A percentile compares a stretch with the other conserved stretches of the same genome.
Evolutionary conservation across 2,113 vertebrate species (phyloP).

Genomic region (Anguilla japonica): DNA sequence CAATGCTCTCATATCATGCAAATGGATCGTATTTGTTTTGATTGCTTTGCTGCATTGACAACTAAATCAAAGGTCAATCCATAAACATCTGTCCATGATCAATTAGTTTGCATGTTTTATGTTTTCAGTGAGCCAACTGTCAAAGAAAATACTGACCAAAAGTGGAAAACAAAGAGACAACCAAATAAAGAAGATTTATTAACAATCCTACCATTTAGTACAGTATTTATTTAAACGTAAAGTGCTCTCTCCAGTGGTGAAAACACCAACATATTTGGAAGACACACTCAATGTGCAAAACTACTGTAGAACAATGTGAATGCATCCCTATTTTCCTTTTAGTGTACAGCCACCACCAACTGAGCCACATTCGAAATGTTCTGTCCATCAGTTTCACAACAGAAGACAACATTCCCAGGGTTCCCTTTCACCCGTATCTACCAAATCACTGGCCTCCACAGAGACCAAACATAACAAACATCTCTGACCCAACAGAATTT

Average conservation of each 20-base stretch:
- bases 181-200: too few species aligned
- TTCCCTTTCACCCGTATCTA: neutral
- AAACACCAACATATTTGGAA: neutral
- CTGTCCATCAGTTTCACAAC: neutral
- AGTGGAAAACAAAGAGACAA: too few species aligned
- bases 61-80: too few species aligned
- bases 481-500: neutral
- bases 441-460: neutral
- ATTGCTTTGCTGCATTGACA: too few species aligned
- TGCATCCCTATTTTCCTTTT: neutral
- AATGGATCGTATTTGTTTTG: too few species aligned
- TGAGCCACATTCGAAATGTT: neutral
- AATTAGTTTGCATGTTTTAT: too few species aligned
- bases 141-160: too few species aligned
- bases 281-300: neutral
- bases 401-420: neutral
- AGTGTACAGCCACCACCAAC: neutral
- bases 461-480: neutral
- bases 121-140: too few species aligned
- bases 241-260: neutral
- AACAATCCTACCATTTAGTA: too few species aligned
- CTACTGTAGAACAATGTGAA: neutral
- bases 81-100: too few species aligned
- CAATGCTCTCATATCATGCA: too few species aligned
- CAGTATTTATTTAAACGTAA: too few species aligned